Evolutionary conservation across 2,797 vertebrate genomes (phyloP), one percentile per base, ranked within the genome.

Genomic region (Crax fasciolata): DNA sequence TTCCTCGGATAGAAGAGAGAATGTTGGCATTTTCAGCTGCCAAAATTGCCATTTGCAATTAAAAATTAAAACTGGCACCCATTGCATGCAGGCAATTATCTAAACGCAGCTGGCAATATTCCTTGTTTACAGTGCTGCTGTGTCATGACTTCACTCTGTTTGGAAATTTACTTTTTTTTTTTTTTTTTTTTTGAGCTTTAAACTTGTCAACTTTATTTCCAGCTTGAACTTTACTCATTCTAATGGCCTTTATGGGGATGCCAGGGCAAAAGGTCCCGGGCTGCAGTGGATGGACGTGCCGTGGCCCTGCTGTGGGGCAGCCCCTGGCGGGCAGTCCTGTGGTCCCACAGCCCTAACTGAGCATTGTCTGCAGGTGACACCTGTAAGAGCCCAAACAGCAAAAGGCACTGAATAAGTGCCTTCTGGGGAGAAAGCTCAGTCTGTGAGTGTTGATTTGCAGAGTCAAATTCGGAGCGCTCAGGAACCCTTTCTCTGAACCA

Each of bases 11-110:
- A 91, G 95, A 96, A 97, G 93, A 97, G 65, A 76, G 25, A 90
- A 93, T 46, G 78, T 52, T 97, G 97, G 97, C 95, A 96, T 95
- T 97, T 96, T 87, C 86, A 92, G 87, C 91, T 97, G 98, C 98
- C 98, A 98, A 97, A 98, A 97, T 79, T 97, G 96, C 97, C 95
- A 98, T 98, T 98, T 98, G 97, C 95, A 98, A 98, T 98, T 98
- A 98, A 98, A 97, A 98, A 98, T 97, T 97, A 97, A 98, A 97
- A 97, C 75, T 97, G 97, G 98, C 97, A 97, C 82, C 94, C 79
- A 72, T 90, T 97, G 88, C 95, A 86, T 80, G 54, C 68, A 97
- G 97, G 94, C 97, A 98, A 97, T 98, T 98, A 98, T 97, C 97
- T 97, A 97, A 98, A 97, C 95, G 88, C 92, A 97, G 92, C 96